phyloP scores from a whole-genome alignment of 2,113 vertebrate species.

The Synchiropus splendidus region DNA sequence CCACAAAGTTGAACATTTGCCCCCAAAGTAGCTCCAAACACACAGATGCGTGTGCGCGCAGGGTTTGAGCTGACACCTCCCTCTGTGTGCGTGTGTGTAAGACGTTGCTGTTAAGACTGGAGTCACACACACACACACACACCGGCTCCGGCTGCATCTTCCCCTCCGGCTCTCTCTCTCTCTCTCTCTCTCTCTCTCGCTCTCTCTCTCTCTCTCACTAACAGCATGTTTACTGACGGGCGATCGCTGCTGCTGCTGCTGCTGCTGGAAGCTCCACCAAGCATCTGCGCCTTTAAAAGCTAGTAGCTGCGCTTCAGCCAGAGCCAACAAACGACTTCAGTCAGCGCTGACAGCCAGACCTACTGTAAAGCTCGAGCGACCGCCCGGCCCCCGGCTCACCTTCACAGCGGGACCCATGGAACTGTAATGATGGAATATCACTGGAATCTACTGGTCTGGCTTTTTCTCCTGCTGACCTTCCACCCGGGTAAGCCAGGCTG shows the following conservation, averaged over 20 bases:
- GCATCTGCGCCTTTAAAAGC: conserved; percentile 51
- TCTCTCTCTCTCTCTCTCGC: no score
- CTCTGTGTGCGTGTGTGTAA: not conserved
- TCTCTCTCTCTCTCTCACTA: conserved; percentile 10
- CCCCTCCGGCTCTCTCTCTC: conserved; percentile 4
- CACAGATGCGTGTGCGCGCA: not conserved
- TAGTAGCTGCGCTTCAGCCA: conserved; percentile 22
- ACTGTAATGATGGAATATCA: conserved; percentile 68
- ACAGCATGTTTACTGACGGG: conserved; percentile 30
- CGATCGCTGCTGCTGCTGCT: conserved; percentile 26
- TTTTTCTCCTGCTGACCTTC: conserved; percentile 55
- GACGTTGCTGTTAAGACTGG: not conserved
- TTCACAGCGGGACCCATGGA: conserved; percentile 61
- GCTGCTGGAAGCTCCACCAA: conserved; percentile 9
- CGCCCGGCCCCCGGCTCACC: conserved; percentile 33
- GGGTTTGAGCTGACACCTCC: not conserved
- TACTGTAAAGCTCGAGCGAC: conserved; percentile 25
- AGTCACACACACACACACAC: not conserved
- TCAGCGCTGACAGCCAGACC: no score
- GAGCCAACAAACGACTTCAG: conserved; percentile 32
- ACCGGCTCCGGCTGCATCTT: conserved; percentile 21
- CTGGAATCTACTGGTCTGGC: conserved; percentile 64
- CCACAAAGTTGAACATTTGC: no score
- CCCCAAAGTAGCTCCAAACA: not conserved
- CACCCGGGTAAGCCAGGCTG: conserved; percentile 55